These are phyloP conservation scores for Barnardius zonarius DNA, from an alignment of 2,113 vertebrate species.

Conservation along the genomic window DNA sequence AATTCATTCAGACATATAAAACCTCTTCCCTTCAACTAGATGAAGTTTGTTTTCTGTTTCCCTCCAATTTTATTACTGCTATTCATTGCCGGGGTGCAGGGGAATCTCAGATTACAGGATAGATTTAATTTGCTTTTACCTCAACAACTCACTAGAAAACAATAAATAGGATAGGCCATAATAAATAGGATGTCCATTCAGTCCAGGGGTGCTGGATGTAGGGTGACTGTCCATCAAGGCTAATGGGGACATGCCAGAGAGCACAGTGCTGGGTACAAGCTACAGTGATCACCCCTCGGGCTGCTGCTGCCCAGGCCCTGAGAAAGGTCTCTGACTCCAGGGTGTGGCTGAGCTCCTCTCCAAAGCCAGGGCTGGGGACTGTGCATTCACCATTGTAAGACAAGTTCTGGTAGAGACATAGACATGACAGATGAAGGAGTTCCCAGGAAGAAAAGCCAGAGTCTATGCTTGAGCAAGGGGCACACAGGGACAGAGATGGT, in stretches of 20 bases:
- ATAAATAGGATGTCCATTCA: no score
- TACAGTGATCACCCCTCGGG: accelerated
- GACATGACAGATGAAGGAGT: background rate
- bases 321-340: background rate
- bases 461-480: background rate
- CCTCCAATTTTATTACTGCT: background rate
- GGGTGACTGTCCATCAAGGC: background rate
- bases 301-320: accelerated
- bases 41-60: background rate
- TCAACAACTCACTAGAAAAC: background rate
- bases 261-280: background rate
- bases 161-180: background rate
- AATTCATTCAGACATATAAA: background rate
- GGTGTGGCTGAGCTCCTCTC: background rate
- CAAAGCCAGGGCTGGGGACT: background rate
- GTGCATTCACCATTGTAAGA: background rate
- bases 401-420: background rate
- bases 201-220: background rate
- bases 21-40: background rate
- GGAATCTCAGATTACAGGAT: background rate
- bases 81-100: background rate
- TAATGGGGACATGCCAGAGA: background rate
- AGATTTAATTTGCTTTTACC: background rate
- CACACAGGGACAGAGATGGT: background rate
- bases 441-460: background rate